Evolutionary conservation across 64 coral and sea anemone genomes (phyloP).

Genomic region (Montipora efflorescens): DNA sequence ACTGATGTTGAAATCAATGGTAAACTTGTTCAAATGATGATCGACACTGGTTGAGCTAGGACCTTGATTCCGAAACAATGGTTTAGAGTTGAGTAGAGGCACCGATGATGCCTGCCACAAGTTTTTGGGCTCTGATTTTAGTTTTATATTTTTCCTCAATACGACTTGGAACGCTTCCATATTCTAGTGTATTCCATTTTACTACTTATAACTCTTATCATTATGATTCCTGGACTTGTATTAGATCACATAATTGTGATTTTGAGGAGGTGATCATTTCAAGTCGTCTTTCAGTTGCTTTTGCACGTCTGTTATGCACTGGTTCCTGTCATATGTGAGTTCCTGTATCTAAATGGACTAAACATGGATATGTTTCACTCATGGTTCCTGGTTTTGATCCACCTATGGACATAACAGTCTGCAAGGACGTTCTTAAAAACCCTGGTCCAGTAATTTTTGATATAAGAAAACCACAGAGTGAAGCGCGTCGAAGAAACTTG

Average conservation of each 20-base stretch:
- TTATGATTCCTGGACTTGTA: not conserved
- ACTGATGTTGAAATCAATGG: no score
- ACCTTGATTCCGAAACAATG: no score
- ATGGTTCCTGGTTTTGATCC: conserved; percentile 14
- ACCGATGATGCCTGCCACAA: no score
- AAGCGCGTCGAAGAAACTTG: not conserved
- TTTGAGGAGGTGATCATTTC: not conserved
- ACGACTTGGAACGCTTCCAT: no score
- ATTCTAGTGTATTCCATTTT: no score
- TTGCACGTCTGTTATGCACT: not conserved
- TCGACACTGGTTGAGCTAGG: no score
- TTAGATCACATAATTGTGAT: not conserved
- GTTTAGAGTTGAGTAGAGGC: no score
- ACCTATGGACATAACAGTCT: not conserved
- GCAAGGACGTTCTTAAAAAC: conserved; percentile 6
- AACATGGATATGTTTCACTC: not conserved
- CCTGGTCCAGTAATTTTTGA: not conserved
- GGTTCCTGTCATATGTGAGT: not conserved
- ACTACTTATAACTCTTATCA: not conserved
- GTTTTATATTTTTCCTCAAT: no score
- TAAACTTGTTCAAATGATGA: no score
- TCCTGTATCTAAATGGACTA: not conserved
- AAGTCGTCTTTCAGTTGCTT: not conserved
- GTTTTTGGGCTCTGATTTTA: no score
- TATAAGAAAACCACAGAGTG: not conserved